Conservation (phyloP, 2,888 invertebrate genomes). For the Malachius bipustulatus region DNA sequence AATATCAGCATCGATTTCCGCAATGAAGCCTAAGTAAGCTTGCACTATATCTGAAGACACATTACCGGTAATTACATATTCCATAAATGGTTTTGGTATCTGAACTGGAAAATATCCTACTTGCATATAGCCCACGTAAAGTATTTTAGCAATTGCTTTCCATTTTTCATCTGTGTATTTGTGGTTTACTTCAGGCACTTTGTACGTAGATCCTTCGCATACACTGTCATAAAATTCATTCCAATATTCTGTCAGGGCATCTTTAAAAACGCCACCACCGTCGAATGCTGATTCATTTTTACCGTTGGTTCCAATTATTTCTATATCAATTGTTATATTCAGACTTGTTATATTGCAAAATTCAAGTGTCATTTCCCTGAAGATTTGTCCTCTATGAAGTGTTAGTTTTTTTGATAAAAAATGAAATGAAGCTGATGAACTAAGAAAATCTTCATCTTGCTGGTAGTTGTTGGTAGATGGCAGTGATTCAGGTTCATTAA, state of each 20-base stretch:
- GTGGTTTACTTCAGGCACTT: constrained; percentile 14
- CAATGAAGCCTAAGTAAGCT: background rate
- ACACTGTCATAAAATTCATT: constrained; percentile 11
- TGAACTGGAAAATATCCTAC: constrained; percentile 13
- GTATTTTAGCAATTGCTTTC: constrained; percentile 13
- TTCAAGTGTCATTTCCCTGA: constrained; percentile 7
- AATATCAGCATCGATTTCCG: background rate
- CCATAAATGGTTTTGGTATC: constrained; percentile 9
- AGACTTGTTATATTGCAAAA: constrained; percentile 7
- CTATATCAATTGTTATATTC: constrained; percentile 7
- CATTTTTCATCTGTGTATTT: constrained; percentile 10
- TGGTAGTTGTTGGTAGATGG: too few species aligned
- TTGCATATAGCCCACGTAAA: constrained; percentile 12
- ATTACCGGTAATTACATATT: too few species aligned
- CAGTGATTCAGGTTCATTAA: too few species aligned
- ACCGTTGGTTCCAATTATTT: constrained; percentile 15
- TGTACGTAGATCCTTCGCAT: constrained; percentile 10
- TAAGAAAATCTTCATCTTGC: too few species aligned
- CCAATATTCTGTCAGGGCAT: constrained; percentile 16
- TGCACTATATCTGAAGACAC: background rate
- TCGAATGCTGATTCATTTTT: constrained; percentile 12
- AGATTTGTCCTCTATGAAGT: constrained; percentile 8
- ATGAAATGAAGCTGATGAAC: too few species aligned
- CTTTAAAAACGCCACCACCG: constrained; percentile 15
- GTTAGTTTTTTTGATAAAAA: constrained; percentile 4